Percentiles rank a stretch among this genome's conserved stretches.
Evolutionary conservation across 2,113 vertebrate genomes (phyloP).

Genomic region (Mastomys natalensis): DNA sequence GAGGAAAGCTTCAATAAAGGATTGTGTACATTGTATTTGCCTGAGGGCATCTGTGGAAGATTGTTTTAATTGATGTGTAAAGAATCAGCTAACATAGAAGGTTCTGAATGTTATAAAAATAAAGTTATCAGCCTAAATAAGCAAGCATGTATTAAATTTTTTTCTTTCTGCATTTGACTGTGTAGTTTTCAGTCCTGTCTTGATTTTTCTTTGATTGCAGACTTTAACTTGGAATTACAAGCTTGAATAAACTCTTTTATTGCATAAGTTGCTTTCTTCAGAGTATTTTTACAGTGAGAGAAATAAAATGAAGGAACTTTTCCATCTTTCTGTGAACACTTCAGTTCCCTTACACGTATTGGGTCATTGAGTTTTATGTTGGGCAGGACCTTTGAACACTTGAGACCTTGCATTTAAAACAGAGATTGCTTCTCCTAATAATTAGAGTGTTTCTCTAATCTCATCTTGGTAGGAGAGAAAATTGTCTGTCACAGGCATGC

Average conservation of each 20-base stretch:
- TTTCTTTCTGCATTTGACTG: not conserved
- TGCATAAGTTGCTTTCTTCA: not conserved
- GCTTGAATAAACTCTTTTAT: not conserved
- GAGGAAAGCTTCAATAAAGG: not conserved
- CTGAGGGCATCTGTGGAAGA: not conserved
- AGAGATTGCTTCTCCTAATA: not conserved
- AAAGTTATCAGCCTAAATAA: not conserved
- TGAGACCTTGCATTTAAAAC: not conserved
- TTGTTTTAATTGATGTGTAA: not conserved
- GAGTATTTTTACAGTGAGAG: not conserved
- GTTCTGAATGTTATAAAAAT: not conserved
- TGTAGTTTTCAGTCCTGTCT: not conserved
- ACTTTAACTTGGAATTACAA: not conserved
- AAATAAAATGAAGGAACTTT: not conserved
- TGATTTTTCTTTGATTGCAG: not conserved
- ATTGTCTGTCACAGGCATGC: not conserved
- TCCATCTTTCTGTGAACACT: not conserved
- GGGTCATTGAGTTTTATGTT: not conserved
- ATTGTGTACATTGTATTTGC: not conserved
- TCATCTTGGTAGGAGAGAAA: not conserved
- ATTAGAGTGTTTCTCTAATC: slow-evolving; percentile 2
- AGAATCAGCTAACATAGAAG: not conserved
- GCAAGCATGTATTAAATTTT: not conserved
- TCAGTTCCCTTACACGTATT: not conserved
- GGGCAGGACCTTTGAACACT: not conserved